Evolutionary conservation across 2,888 invertebrate species (phyloP), one percentile per base, ranked within the genome.

Genomic region (Gastracanthus pulcherrimus): DNA sequence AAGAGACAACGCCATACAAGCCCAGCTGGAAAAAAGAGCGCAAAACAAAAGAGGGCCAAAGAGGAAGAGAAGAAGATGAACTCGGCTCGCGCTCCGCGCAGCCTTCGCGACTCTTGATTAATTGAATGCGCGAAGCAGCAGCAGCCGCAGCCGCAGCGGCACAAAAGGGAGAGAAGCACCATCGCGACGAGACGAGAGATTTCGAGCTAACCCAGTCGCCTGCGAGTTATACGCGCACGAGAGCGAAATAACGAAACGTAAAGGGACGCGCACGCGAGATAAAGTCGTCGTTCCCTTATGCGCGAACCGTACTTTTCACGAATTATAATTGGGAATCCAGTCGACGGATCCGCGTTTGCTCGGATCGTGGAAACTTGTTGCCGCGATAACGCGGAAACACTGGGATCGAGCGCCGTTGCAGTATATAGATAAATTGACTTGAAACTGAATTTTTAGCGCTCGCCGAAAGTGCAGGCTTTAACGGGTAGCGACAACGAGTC

Each of bases 71-170:
- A 74, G 74, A 45, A 41, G 67, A 74, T 36, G 60, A 69, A 72
- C 55, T 70, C 51, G n/a, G n/a, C n/a, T n/a, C n/a, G n/a, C n/a
- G n/a, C n/a, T n/a, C n/a, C n/a, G 48, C 76, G 48, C 45, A 51
- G 76, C 58, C 62, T 58, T 58, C 34, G 26, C 29, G 19, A 38
- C 58, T 75, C 67, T 74, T 74, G 81, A 81, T 77, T 77, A 77
- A 81, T 81, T 62, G 77, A 74, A 69, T 72, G 48, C 60, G 74
- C 66, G 72, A n/a, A n/a, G n/a, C n/a, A n/a, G n/a, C n/a, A n/a
- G n/a, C n/a, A n/a, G 34, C 19, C 58, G 70, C 23, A 41, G 38
- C 13, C 26, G 29, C 26, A 11, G 64, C 38, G 26, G 60, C 64
- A 71, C 71, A 79, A 71, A 31, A 48, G 60, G 60, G 48, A 29